Evolutionary conservation across 2,113 vertebrate genomes (phyloP).

Genomic region (Mustela nigripes): DNA sequence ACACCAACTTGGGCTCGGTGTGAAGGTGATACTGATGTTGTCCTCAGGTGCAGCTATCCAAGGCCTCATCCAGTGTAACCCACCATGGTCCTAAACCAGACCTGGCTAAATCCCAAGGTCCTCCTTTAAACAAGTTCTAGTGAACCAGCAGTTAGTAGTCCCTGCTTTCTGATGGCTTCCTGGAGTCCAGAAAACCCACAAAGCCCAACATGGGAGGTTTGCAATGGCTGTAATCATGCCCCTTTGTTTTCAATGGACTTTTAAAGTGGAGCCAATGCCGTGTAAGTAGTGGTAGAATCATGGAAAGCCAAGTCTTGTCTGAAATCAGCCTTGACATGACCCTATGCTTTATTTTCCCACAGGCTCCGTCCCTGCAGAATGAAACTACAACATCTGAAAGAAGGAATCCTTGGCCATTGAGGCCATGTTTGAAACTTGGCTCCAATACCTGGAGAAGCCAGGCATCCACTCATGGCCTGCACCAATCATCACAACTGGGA

Average conservation of each 20-base stretch:
- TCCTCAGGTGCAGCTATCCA: conserved; percentile 6
- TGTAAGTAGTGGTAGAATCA: not conserved
- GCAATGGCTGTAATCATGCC: not conserved
- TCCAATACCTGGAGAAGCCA: conserved; percentile 75
- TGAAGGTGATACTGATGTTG: not conserved
- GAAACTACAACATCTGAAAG: conserved; percentile 72
- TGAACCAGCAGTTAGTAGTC: not conserved
- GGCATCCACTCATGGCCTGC: conserved; percentile 60
- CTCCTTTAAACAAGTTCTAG: not conserved
- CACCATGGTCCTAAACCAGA: not conserved
- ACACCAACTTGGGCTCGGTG: not conserved
- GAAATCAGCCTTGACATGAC: not conserved
- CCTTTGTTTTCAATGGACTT: not conserved
- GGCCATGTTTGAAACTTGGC: conserved; percentile 77
- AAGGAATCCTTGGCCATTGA: conserved; percentile 73
- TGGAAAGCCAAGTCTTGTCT: not conserved
- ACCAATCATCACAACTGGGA: conserved; percentile 69
- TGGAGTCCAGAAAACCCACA: not conserved
- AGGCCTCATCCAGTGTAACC: not conserved
- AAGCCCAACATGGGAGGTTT: not conserved
- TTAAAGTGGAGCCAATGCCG: not conserved
- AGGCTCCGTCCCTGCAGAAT: conserved; percentile 75
- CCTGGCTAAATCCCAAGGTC: not conserved
- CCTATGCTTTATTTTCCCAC: conserved; percentile 67
- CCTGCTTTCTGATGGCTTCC: not conserved